phyloP scores from a whole-genome alignment of 64 coral and sea anemone genomes.

The Platygyra sinensis region DNA sequence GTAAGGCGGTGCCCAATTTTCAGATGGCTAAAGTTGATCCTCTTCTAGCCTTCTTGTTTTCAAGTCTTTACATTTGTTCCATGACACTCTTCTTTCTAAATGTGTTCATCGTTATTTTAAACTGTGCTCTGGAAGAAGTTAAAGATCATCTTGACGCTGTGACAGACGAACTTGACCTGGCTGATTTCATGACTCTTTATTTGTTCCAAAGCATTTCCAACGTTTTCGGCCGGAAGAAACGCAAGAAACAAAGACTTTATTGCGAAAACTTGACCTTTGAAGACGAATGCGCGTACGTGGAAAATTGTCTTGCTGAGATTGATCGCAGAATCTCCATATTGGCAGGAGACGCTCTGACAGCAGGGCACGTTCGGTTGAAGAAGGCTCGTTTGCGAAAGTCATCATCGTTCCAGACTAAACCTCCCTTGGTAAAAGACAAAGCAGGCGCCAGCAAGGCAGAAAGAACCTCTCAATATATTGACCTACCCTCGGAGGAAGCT shows the following conservation, averaged over 20 bases:
- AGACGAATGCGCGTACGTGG: conserved; percentile 2
- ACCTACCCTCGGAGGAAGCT: neutral
- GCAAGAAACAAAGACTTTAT: neutral
- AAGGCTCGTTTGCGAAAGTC: neutral
- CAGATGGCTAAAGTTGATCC: conserved; percentile 6
- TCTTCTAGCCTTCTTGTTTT: conserved; percentile 10
- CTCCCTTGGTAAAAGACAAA: neutral
- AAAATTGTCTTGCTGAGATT: neutral
- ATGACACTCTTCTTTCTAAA: conserved; percentile 61
- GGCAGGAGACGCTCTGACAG: neutral
- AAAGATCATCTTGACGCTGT: conserved; percentile 39
- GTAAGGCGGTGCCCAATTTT: conserved; percentile 41
- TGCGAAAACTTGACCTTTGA: neutral
- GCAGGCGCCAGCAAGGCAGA: neutral
- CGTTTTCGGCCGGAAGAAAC: neutral
- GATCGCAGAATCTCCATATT: neutral
- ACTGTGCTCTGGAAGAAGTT: conserved; percentile 27
- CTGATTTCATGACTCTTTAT: conserved; percentile 47
- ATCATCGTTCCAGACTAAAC: neutral
- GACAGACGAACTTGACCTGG: conserved; percentile 39
- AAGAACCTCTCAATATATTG: neutral
- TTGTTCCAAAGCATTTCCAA: neutral
- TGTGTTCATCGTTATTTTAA: conserved; percentile 45
- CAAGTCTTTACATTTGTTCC: conserved; percentile 33
- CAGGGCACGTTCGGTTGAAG: neutral